Conservation (phyloP, 1,140 invertebrate genomes). For the Pygmarrhopalites habei region DNA sequence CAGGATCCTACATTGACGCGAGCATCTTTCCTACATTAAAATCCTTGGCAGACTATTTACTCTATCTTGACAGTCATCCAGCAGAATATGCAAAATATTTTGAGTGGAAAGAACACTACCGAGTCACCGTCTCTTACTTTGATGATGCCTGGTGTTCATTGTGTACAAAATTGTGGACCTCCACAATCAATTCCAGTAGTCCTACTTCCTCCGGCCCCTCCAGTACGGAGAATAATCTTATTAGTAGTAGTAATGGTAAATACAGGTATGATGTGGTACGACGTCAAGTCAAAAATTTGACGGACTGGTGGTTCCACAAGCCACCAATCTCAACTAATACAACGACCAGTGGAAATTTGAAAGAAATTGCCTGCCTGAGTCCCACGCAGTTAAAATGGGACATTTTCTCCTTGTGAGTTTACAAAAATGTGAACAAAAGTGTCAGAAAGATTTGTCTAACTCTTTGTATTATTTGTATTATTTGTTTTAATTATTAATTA, state of each 20-base stretch:
- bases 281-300: background rate
- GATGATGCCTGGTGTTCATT: constrained; percentile 2
- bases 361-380: constrained; percentile 5
- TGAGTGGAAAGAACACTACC: constrained; percentile 28
- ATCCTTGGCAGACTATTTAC: constrained; percentile 50
- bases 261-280: background rate
- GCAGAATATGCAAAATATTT: constrained; percentile 41
- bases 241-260: background rate
- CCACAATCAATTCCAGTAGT: background rate
- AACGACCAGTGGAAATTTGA: background rate
- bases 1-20: constrained; percentile 61
- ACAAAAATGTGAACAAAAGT: no score
- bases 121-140: background rate
- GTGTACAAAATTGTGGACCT: constrained; percentile 5
- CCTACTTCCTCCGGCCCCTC: background rate
- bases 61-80: constrained; percentile 44
- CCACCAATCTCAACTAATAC: no score
- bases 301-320: constrained; percentile 15
- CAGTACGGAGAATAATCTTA: background rate
- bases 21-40: constrained; percentile 48
- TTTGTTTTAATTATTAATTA: no score
- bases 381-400: constrained; percentile 2
- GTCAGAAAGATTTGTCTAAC: no score
- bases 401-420: no score
- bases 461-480: no score